Evolutionary conservation across 1,140 invertebrate species (phyloP).

Genomic region (Procambarus clarkii): DNA sequence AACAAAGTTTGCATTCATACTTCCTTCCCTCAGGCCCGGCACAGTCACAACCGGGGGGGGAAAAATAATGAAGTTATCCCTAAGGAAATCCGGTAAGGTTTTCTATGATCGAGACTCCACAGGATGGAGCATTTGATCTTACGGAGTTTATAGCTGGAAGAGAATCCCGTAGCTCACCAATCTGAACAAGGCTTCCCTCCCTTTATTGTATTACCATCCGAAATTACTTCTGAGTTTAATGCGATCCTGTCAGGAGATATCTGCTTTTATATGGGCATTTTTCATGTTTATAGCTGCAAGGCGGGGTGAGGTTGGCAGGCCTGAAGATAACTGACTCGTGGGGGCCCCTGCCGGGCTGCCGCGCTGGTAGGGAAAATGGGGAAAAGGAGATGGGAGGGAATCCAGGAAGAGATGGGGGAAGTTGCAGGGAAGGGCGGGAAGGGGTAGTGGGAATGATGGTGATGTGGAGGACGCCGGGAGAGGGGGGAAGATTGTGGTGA

Average conservation of each 20-base stretch:
- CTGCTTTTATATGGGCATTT: slow-evolving; percentile 63
- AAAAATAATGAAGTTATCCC: not conserved
- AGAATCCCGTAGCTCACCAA: slow-evolving; percentile 27
- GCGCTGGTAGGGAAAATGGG: not conserved
- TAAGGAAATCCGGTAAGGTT: not conserved
- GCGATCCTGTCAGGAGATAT: slow-evolving; percentile 60
- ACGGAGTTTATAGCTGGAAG: not conserved
- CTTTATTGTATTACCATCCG: slow-evolving; percentile 65
- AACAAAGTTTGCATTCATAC: too few relatives aligned
- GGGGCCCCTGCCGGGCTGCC: too few relatives aligned
- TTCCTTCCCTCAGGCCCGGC: too few relatives aligned
- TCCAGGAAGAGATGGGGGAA: not conserved
- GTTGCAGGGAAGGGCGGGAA: not conserved
- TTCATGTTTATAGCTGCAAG: slow-evolving; percentile 58
- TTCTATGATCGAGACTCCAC: not conserved
- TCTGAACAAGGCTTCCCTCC: slow-evolving; percentile 46
- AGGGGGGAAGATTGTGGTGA: not conserved
- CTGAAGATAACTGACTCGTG: slow-evolving; percentile 21
- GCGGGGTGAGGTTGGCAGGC: slow-evolving; percentile 38
- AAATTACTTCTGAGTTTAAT: slow-evolving; percentile 69
- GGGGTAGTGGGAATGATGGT: not conserved
- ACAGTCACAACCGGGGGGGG: too few relatives aligned
- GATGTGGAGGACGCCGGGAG: not conserved
- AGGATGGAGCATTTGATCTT: not conserved
- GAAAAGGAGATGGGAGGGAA: not conserved